phyloP scores from a whole-genome alignment of 2,888 invertebrate genomes.

The Pseudoips prasinana region DNA sequence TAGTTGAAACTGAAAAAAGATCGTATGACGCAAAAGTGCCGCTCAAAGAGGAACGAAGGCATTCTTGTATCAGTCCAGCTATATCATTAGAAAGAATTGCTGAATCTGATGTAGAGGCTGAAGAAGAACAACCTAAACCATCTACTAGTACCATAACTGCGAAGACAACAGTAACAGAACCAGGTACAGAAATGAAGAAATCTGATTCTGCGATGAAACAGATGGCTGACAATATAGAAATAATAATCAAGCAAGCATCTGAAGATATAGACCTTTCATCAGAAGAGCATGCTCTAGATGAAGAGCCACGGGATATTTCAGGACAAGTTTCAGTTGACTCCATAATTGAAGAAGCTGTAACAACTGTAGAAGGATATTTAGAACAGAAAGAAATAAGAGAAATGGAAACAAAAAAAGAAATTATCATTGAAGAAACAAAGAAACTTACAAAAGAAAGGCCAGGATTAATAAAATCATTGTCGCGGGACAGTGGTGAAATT shows the following conservation, averaged over 20 bases:
- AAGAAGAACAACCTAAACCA: conserved; percentile 56
- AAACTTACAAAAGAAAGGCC: conserved; percentile 62
- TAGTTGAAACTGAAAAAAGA: conserved; percentile 65
- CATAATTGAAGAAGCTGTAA: conserved; percentile 73
- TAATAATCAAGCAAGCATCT: conserved; percentile 76
- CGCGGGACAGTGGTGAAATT: conserved; percentile 72
- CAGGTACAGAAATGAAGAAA: conserved; percentile 58
- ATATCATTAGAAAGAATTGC: conserved; percentile 74
- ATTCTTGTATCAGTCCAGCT: conserved; percentile 75
- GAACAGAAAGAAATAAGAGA: conserved; percentile 51
- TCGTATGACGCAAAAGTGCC: conserved; percentile 76
- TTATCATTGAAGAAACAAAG: conserved; percentile 55
- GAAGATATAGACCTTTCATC: conserved; percentile 70
- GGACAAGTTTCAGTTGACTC: conserved; percentile 73
- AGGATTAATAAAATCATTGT: conserved; percentile 70
- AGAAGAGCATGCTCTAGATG: conserved; percentile 56
- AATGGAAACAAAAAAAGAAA: conserved; percentile 52
- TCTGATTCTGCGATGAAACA: conserved; percentile 77
- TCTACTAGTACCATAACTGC: conserved; percentile 26
- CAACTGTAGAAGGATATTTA: conserved; percentile 65
- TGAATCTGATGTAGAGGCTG: conserved; percentile 72
- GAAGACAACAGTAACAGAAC: conserved; percentile 34
- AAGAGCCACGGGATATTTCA: conserved; percentile 48
- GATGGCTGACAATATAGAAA: conserved; percentile 79
- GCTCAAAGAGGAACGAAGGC: conserved; percentile 69